These are phyloP conservation scores for Ooceraea biroi DNA, from an alignment of 1,140 invertebrate genomes.

Conservation along the genomic window DNA sequence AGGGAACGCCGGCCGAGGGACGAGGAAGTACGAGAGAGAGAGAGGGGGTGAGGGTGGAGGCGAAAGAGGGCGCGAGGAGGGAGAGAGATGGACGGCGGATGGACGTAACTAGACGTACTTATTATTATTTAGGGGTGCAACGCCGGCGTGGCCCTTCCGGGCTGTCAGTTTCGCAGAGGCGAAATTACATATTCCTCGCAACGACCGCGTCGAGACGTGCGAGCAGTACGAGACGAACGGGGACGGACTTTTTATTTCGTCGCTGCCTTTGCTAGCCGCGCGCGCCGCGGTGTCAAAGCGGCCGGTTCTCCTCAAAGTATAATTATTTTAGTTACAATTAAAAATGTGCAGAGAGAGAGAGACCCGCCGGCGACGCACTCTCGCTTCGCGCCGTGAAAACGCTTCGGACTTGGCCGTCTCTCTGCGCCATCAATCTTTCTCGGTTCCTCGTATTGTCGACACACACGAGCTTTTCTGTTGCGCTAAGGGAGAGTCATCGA, in stretches of 20 bases:
- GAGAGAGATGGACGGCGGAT: slow-evolving; percentile 56
- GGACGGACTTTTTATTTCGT: slow-evolving; percentile 74
- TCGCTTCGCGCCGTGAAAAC: slow-evolving; percentile 66
- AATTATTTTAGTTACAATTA: slow-evolving; percentile 85
- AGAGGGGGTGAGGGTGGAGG: neutral
- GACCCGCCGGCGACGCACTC: slow-evolving; percentile 72
- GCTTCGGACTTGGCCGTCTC: slow-evolving; percentile 66
- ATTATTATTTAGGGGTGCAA: slow-evolving; percentile 76
- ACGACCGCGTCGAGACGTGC: slow-evolving; percentile 72
- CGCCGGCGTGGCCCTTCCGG: slow-evolving; percentile 64
- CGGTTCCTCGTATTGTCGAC: slow-evolving; percentile 61
- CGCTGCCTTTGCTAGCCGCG: slow-evolving; percentile 73
- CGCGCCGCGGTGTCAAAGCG: slow-evolving; percentile 78
- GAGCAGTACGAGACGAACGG: slow-evolving; percentile 60
- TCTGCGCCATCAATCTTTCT: slow-evolving; percentile 70
- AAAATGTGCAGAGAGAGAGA: slow-evolving; percentile 83
- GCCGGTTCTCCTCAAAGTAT: slow-evolving; percentile 82
- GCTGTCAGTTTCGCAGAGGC: slow-evolving; percentile 66
- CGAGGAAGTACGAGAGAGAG: neutral
- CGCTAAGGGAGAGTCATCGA: slow-evolving; percentile 35
- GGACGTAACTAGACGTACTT: slow-evolving; percentile 66
- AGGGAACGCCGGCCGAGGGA: neutral
- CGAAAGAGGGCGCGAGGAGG: slow-evolving; percentile 36
- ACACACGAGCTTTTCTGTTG: slow-evolving; percentile 31
- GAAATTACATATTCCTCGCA: slow-evolving; percentile 79